Evolutionary conservation across 2,888 invertebrate genomes (phyloP), one percentile per base, ranked within the genome.

Genomic region (Tetragnatha montana): DNA sequence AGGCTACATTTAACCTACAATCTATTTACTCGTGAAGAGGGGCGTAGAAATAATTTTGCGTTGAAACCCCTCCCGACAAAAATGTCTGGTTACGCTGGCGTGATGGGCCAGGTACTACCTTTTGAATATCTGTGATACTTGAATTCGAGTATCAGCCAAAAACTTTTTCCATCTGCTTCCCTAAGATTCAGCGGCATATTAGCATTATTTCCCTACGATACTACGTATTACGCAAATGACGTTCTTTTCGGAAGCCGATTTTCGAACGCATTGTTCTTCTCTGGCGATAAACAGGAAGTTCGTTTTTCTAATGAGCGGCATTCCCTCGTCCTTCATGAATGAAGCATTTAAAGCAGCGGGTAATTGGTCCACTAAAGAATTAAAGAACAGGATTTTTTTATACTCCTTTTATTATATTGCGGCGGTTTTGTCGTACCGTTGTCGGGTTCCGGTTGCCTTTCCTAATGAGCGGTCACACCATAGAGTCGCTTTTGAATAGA

Each of bases 271-370:
- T 75, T 75, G 49, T 81, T 71, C 50, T 71, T 81, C n/a, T 70
- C 21, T 47, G 35, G n/a, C 14, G 81, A 81, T 49, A 81, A 81
- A 81, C 81, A 81, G 81, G 81, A 81, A 81, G 81, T 73, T 50
- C 75, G 49, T 49, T 35, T 35, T 75, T 14, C 75, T 47, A 75
- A 35, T 75, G 35, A 35, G 21, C 69, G 69, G 19, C 71, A 81
- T 71, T 81, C 21, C 69, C 69, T 22, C 21, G 17, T 22, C 78
- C 35, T 75, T 84, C 76, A 85, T 89, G 85, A 89, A 89, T 85
- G 89, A 89, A 89, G 76, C 89, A 89, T 89, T 75, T 69, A 51
- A 60, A 50, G 81, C 47, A 71, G 22, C 87, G n/a, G 47, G 70
- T 82, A 82, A 88, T 88, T 88, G 88, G 88, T 82, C 78, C 60